Evolutionary conservation across 30 jellyfish, hydroid and myxozoan species (phyloP).

Genomic region (Aurelia sp.): DNA sequence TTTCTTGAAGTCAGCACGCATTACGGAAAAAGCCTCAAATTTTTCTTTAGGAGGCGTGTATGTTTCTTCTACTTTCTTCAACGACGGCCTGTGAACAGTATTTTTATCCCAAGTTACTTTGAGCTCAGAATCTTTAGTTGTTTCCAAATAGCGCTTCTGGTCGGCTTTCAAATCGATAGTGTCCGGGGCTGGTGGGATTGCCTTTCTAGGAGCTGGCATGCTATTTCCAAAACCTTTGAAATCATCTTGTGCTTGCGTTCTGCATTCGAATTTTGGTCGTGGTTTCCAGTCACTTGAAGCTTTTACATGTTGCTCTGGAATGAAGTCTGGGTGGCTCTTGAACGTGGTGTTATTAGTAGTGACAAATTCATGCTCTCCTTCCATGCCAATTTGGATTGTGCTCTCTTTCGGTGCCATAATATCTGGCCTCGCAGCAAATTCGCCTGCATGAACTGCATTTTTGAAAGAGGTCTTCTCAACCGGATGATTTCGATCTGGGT

Average conservation of each 20-base stretch:
- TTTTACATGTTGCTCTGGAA: constrained; percentile 40
- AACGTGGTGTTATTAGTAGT: constrained; percentile 70
- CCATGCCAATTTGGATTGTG: constrained; percentile 73
- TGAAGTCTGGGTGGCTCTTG: constrained; percentile 36
- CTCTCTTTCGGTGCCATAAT: constrained; percentile 55
- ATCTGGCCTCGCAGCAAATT: constrained; percentile 58
- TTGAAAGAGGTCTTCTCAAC: constrained; percentile 66
- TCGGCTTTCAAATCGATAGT: constrained; percentile 62
- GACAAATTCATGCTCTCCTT: constrained; percentile 45
- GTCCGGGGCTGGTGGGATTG: constrained; percentile 82
- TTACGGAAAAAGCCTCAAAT: constrained; percentile 68
- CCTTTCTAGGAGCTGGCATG: constrained; percentile 57
- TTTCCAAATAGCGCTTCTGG: constrained; percentile 52
- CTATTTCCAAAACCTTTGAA: constrained; percentile 63
- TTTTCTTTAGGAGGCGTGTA: constrained; percentile 78
- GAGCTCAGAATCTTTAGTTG: constrained; percentile 50
- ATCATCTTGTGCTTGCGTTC: constrained; percentile 78
- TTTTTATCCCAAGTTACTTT: constrained; percentile 62
- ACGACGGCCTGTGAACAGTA: constrained; percentile 42
- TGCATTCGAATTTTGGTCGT: constrained; percentile 70
- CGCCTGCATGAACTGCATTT: constrained; percentile 72
- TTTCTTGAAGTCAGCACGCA: constrained; percentile 66
- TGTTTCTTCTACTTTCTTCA: constrained; percentile 31
- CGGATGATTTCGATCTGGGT: constrained; percentile 74
- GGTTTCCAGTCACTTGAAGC: constrained; percentile 35